Percentiles rank a stretch among this genome's conserved stretches.
These are phyloP conservation scores for Drosophila triauraria DNA, from an alignment of 1,140 invertebrate genomes.

Conservation along the genomic window DNA sequence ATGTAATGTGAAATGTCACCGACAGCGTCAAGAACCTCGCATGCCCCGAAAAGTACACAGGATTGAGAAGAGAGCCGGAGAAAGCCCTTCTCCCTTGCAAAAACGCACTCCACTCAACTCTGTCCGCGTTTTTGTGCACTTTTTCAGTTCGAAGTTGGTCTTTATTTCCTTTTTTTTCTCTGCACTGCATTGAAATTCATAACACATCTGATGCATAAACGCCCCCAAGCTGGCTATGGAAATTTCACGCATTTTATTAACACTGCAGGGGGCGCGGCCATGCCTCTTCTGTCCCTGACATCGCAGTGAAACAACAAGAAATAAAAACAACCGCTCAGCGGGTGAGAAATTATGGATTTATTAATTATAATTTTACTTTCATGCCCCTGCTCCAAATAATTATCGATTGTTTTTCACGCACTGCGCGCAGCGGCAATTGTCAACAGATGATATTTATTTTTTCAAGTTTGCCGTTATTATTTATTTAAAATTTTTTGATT, in stretches of 20 bases:
- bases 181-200: slow-evolving; percentile 74
- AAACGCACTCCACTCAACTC: slow-evolving; percentile 58
- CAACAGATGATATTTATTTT: slow-evolving; percentile 5
- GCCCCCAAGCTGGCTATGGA: slow-evolving; percentile 74
- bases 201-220: slow-evolving; percentile 82
- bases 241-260: slow-evolving; percentile 72
- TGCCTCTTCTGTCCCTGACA: slow-evolving; percentile 10
- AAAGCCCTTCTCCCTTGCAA: slow-evolving; percentile 25
- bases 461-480: neutral
- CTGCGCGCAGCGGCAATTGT: neutral
- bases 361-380: slow-evolving; percentile 67
- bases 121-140: neutral
- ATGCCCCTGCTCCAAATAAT: slow-evolving; percentile 18
- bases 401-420: slow-evolving; percentile 7
- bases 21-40: slow-evolving; percentile 65
- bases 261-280: slow-evolving; percentile 38
- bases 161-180: slow-evolving; percentile 17
- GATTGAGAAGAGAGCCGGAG: neutral
- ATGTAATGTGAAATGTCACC: slow-evolving; percentile 81
- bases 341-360: slow-evolving; percentile 60
- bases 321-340: slow-evolving; percentile 11
- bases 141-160: slow-evolving; percentile 40
- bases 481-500: neutral
- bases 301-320: slow-evolving; percentile 6
- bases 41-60: slow-evolving; percentile 2